Base-by-base conservation (phyloP, 2,113 vertebrate species). In the Planiliza haematocheilus region DNA sequence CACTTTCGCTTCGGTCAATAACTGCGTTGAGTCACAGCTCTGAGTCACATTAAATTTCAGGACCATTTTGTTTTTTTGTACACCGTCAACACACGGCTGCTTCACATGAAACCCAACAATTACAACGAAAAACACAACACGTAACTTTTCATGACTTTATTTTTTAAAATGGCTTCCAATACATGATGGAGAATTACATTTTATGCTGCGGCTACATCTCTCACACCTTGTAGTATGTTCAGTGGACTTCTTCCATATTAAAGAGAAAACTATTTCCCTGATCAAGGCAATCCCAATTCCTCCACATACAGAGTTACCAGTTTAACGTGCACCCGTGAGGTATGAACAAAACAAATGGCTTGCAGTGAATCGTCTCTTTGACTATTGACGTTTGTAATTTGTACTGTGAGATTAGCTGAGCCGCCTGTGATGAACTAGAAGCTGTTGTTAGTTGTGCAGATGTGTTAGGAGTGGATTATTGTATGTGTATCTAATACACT, bases 151-250 rank as follows among this genome's bases (percentile, higher is more conserved):
- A 87, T 83, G 70, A 68, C 41, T 91, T 92, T 91, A 87, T 93
- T 92, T 83, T 88, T 82, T 80, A 79, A 91, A 89, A 89, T 86
- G 59, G 77, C 53, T 80, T 85, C 73, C 88, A 82, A 82, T 68
- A 86, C 75, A 86, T 64, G 38, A 80, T 57, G 76, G 37, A 70
- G 83, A 84, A 74, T 30, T 51, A 30, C 24, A 50, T 83, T 76
- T 58, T 1, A 58, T 7, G 12, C 51, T 86, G 70, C 21, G 64
- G 42, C 58, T 85, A 52, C 51, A 75, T 60, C 70, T 73, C 66
- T 83, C 57, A 77, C 60, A 78, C 42, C 43, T 61, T 53, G 20
- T 70, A 62, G 39, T 70, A 61, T 70, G 51, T 63, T 56, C 18
- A 78, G 64, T 55, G 16, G 79, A 21, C 63, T 72, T 48, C 21